phyloP scores from a whole-genome alignment of 2,113 vertebrate genomes.

The Oophaga pumilio region DNA sequence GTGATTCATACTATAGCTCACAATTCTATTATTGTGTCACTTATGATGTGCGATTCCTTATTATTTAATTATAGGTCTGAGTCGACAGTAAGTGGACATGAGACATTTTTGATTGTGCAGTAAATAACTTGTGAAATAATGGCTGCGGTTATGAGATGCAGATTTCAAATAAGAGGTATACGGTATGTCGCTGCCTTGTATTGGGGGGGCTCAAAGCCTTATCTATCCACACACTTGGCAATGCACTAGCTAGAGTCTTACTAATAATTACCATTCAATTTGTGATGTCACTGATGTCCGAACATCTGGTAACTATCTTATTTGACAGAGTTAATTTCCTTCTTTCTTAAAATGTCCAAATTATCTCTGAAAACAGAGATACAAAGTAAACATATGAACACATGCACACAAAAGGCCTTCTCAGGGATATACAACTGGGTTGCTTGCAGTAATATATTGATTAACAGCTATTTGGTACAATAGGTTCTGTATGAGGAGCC shows the following conservation, averaged over 20 bases:
- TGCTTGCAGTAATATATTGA: neutral
- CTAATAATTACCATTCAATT: neutral
- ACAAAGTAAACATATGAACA: neutral
- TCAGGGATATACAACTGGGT: neutral
- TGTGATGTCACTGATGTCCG: neutral
- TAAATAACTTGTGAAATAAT: too few species aligned
- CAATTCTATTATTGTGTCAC: too few species aligned
- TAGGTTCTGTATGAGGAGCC: neutral
- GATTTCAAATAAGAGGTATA: too few species aligned
- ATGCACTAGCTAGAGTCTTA: neutral
- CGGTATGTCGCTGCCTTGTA: too few species aligned
- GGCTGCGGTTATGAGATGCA: too few species aligned
- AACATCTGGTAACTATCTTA: neutral
- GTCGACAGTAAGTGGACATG: too few species aligned
- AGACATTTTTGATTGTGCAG: too few species aligned
- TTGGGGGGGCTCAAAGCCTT: too few species aligned
- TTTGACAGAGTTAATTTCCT: slow-evolving; percentile 18
- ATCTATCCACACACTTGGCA: neutral
- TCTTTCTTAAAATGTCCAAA: neutral
- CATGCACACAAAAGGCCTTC: neutral
- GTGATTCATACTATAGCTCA: too few species aligned
- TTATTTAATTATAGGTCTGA: too few species aligned
- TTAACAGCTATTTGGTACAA: neutral
- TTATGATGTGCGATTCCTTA: too few species aligned
- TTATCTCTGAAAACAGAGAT: slow-evolving; percentile 12